These are phyloP conservation scores for Drosophila ustulata DNA, from an alignment of 2,888 invertebrate species.

Conservation along the genomic window DNA sequence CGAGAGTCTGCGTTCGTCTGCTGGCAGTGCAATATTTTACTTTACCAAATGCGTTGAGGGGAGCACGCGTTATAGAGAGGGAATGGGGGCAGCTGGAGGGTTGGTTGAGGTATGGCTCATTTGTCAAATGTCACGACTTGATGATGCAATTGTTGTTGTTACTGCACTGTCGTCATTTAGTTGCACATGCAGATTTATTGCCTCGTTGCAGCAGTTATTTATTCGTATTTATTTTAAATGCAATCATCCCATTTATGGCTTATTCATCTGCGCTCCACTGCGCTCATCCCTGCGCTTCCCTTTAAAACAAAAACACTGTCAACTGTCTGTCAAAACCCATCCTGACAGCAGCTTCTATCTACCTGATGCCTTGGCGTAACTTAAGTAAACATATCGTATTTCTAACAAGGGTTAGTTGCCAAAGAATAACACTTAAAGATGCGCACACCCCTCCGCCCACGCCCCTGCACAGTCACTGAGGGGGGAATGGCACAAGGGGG, in stretches of 20 bases:
- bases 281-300: conserved; percentile 12
- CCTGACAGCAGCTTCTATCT: conserved; percentile 37
- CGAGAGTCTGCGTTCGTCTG: conserved; percentile 33
- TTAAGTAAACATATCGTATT: conserved; percentile 71
- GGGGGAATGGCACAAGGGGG: neutral
- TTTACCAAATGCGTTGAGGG: conserved; percentile 57
- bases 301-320: conserved; percentile 74
- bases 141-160: conserved; percentile 79
- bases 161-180: conserved; percentile 68
- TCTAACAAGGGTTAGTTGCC: conserved; percentile 68
- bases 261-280: conserved; percentile 39
- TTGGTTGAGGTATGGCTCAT: conserved; percentile 64
- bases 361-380: conserved; percentile 43
- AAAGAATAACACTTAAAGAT: conserved; percentile 72
- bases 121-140: conserved; percentile 82
- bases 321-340: conserved; percentile 63
- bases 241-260: conserved; percentile 62
- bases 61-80: neutral
- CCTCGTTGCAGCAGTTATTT: conserved; percentile 56
- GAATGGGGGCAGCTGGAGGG: neutral
- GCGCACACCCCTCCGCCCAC: conserved; percentile 20
- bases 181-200: conserved; percentile 74
- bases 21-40: conserved; percentile 74
- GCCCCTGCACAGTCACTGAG: neutral
- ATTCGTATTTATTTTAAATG: conserved; percentile 46